phyloP scores from a whole-genome alignment of 2,113 vertebrate genomes.

The Poecile atricapillus region DNA sequence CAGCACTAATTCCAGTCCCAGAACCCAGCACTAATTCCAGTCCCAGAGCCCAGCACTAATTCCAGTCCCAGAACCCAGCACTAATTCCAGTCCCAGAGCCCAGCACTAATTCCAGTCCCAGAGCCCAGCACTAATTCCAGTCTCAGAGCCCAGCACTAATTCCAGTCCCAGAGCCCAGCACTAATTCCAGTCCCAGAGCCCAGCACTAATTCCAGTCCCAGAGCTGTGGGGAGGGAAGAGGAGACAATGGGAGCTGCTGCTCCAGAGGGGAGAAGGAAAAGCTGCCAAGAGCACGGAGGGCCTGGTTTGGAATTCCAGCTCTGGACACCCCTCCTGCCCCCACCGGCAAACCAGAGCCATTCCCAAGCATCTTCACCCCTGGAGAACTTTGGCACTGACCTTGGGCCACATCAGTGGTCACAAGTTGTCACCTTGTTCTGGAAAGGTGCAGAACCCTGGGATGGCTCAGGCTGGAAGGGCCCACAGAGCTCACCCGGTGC shows the following conservation, averaged over 20 bases:
- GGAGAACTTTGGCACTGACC: no score
- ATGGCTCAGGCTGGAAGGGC: background rate
- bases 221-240: background rate
- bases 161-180: background rate
- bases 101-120: background rate
- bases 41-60: background rate
- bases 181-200: background rate
- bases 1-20: background rate
- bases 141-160: background rate
- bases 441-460: rapidly evolving
- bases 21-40: background rate
- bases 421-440: no score
- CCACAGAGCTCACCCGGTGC: background rate
- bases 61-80: background rate
- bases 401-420: no score
- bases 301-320: background rate
- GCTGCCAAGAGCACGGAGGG: rapidly evolving
- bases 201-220: background rate
- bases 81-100: background rate
- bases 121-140: background rate
- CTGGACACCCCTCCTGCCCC: background rate
- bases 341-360: background rate
- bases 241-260: background rate
- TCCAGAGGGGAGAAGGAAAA: background rate
- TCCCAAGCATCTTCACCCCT: no score